phyloP scores from a whole-genome alignment of 2,113 vertebrate species.

The Herpetotheres cachinnans region DNA sequence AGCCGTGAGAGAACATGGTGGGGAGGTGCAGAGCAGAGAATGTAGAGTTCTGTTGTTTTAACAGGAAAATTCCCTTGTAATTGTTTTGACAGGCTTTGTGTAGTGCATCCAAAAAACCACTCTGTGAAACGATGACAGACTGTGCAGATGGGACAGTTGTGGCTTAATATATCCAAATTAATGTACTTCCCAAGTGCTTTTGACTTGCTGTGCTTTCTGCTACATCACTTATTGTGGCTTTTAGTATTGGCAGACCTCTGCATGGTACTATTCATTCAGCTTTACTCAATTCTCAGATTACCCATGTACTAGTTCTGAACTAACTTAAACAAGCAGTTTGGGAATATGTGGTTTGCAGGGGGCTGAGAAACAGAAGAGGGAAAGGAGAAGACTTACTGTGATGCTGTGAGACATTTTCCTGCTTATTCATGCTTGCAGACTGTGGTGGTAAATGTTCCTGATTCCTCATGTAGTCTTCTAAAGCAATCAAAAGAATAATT shows the following conservation, averaged over 20 bases:
- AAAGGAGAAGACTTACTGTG: not conserved
- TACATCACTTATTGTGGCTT: constrained; percentile 49
- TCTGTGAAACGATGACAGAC: not conserved
- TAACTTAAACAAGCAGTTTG: not conserved
- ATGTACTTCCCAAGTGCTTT: constrained; percentile 16
- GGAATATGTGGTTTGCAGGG: constrained; percentile 41
- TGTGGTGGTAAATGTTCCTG: not conserved
- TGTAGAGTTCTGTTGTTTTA: not conserved
- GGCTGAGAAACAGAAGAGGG: not conserved
- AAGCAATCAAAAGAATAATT: not conserved
- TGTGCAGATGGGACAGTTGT: constrained; percentile 7
- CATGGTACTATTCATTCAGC: constrained; percentile 28
- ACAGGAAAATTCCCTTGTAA: constrained; percentile 42
- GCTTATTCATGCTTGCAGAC: not conserved
- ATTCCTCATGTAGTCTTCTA: not conserved
- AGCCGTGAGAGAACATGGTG: constrained; percentile 12
- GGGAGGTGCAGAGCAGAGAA: not conserved
- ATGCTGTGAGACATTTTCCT: not conserved
- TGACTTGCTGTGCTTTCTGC: constrained; percentile 38
- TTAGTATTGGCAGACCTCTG: constrained; percentile 53
- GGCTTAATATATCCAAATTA: constrained; percentile 6
- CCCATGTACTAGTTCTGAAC: not conserved
- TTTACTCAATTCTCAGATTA: constrained; percentile 33
- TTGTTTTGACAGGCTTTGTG: constrained; percentile 21
- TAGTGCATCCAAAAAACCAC: not conserved